These are phyloP conservation scores for Agrypnia vestita DNA, from an alignment of 1,140 invertebrate species.

Conservation along the genomic window DNA sequence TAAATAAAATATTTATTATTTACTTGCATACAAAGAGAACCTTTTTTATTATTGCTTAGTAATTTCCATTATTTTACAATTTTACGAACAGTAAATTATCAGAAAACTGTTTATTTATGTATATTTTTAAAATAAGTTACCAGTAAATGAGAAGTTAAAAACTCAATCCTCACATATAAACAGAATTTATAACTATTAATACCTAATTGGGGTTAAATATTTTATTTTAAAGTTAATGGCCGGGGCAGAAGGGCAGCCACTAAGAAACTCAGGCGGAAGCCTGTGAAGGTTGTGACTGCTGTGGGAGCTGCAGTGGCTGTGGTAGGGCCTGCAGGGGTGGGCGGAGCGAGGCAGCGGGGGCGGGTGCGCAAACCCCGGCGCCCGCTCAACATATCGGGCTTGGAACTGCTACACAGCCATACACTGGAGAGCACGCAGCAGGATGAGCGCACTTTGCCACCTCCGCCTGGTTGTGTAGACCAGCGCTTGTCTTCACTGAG, in stretches of 20 bases:
- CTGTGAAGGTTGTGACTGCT: conserved; percentile 15
- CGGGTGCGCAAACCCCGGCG: conserved; percentile 66
- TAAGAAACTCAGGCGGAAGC: conserved; percentile 51
- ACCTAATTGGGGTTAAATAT: not conserved
- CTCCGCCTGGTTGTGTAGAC: conserved; percentile 91
- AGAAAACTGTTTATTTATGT: too few species aligned
- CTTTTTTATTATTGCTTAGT: too few species aligned
- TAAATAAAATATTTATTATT: too few species aligned
- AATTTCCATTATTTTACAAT: too few species aligned
- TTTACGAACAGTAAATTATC: not conserved
- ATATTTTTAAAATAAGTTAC: too few species aligned
- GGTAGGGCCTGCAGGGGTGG: conserved; percentile 74
- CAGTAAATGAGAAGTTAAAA: too few species aligned
- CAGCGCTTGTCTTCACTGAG: conserved; percentile 87
- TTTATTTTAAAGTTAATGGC: conserved; percentile 29
- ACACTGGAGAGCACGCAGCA: conserved; percentile 87
- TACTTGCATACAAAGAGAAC: too few species aligned
- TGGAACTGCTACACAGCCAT: conserved; percentile 92
- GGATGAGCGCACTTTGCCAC: conserved; percentile 81
- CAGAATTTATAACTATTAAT: too few species aligned
- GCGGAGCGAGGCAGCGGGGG: conserved; percentile 63
- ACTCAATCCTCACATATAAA: too few species aligned
- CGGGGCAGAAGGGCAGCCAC: conserved; percentile 46
- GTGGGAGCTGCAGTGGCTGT: conserved; percentile 66
- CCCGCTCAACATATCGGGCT: conserved; percentile 79